A percentile compares a stretch with the other conserved stretches of the same genome.
phyloP scores from a whole-genome alignment of 2,888 invertebrate species.

The Acronicta aceris region DNA sequence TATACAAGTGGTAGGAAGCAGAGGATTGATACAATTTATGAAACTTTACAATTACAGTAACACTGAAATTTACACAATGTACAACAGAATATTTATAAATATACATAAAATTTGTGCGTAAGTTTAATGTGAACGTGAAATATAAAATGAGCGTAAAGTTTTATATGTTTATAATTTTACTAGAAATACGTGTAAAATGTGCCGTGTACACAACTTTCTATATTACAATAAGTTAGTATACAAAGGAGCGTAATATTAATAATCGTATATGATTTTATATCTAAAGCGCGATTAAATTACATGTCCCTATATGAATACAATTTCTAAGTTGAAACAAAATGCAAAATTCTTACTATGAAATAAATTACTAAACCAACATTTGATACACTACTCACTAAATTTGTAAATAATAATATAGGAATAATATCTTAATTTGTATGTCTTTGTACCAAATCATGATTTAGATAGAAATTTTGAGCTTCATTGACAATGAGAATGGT shows the following conservation, averaged over 20 bases:
- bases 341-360: conserved; percentile 82
- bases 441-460: conserved; percentile 86
- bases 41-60: conserved; percentile 51
- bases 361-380: conserved; percentile 80
- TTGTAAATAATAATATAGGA: conserved; percentile 81
- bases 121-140: conserved; percentile 34
- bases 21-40: conserved; percentile 32
- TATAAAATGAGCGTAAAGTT: conserved; percentile 44
- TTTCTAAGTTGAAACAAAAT: conserved; percentile 76
- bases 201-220: conserved; percentile 47
- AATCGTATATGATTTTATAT: conserved; percentile 68
- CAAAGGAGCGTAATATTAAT: conserved; percentile 53
- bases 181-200: conserved; percentile 53
- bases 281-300: conserved; percentile 77
- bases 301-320: conserved; percentile 76
- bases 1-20: conserved; percentile 46
- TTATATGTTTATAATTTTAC: conserved; percentile 38
- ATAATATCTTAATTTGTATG: conserved; percentile 87
- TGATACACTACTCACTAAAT: conserved; percentile 73
- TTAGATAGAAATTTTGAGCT: conserved; percentile 72
- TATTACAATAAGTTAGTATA: conserved; percentile 61
- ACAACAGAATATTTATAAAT: conserved; percentile 64
- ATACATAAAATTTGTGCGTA: conserved; percentile 57
- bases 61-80: conserved; percentile 77
- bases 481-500: conserved; percentile 63